phyloP scores from a whole-genome alignment of 2,113 vertebrate species.

The Heptranchias perlo region DNA sequence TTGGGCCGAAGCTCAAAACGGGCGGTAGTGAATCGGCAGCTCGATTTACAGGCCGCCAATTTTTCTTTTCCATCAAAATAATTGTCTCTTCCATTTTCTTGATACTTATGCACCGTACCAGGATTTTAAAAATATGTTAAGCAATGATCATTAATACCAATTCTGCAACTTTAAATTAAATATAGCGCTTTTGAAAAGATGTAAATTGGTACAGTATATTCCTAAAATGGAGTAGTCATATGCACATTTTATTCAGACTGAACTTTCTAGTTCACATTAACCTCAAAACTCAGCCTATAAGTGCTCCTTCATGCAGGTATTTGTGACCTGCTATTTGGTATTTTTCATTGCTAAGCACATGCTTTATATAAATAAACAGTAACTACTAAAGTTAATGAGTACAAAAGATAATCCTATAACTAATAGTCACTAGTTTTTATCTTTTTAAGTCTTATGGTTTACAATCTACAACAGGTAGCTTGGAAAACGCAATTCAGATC shows the following conservation, averaged over 20 bases:
- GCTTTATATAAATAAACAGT: not conserved
- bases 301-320: not conserved
- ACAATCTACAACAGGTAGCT: not conserved
- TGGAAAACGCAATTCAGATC: not conserved
- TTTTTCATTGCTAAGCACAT: not conserved
- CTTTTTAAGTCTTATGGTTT: not conserved
- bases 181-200: not conserved
- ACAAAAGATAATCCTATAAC: not conserved
- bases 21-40: not conserved
- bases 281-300: not conserved
- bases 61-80: not conserved
- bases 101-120: not conserved
- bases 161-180: not conserved
- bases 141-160: not conserved
- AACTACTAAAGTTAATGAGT: not conserved
- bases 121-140: not conserved
- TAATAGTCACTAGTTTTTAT: not conserved
- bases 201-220: not conserved
- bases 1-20: not conserved
- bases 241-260: not conserved
- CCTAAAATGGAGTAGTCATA: not conserved
- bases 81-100: not conserved
- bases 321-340: not conserved
- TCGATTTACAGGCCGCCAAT: not conserved
- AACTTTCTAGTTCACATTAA: not conserved